phyloP scores from a whole-genome alignment of 2,797 vertebrate genomes.

The Buceros bicornis region DNA sequence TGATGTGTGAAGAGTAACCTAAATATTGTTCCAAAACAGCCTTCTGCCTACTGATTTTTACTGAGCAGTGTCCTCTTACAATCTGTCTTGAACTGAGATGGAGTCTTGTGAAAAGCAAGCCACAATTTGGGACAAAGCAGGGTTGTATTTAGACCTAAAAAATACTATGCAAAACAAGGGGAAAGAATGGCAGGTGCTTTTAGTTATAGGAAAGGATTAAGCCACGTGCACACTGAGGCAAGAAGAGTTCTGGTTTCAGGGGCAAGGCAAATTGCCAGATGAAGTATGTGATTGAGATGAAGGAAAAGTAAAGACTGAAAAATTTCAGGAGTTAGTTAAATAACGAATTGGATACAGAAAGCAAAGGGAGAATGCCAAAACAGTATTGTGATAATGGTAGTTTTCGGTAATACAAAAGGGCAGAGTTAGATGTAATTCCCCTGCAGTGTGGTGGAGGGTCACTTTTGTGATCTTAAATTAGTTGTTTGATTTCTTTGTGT shows the following conservation, averaged over 20 bases:
- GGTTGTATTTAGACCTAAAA: not conserved
- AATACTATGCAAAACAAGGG: not conserved
- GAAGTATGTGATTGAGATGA: not conserved
- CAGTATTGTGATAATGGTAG: not conserved
- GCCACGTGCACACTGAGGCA: not conserved
- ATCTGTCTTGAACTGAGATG: not conserved
- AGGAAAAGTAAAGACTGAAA: not conserved
- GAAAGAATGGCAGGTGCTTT: conserved; percentile 1
- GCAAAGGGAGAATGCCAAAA: not conserved
- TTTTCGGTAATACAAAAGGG: not conserved
- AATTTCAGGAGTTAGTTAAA: not conserved
- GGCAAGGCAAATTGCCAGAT: not conserved
- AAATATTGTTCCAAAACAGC: not conserved
- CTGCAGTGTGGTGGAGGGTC: not conserved
- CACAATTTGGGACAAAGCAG: not conserved
- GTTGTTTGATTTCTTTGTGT: not conserved
- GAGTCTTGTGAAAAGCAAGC: not conserved
- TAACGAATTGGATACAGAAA: not conserved
- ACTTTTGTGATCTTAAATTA: not conserved
- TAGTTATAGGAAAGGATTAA: not conserved
- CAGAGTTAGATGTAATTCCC: not conserved
- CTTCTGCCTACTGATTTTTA: not conserved
- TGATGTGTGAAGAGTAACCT: not conserved
- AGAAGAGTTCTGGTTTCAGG: conserved; percentile 19
- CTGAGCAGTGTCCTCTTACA: not conserved